phyloP scores from a whole-genome alignment of 1,140 invertebrate species.

The Nasonia vitripennis region DNA sequence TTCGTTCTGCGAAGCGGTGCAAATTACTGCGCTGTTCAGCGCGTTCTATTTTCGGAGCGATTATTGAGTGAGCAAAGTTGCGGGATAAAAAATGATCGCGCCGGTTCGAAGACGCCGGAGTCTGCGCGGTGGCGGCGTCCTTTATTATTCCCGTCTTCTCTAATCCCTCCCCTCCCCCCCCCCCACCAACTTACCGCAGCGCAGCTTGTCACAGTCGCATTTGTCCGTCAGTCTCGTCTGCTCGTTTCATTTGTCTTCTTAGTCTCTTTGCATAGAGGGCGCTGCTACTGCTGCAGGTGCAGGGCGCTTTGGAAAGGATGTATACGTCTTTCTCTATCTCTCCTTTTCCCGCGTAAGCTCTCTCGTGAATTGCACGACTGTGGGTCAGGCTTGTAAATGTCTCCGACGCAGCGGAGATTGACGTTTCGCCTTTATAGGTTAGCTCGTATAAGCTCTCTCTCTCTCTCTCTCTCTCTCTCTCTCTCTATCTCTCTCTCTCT shows the following conservation, averaged over 20 bases:
- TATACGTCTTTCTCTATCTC: background rate
- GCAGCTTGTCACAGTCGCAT: background rate
- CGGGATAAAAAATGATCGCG: too few species aligned
- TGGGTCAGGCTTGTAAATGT: background rate
- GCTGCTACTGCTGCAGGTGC: background rate
- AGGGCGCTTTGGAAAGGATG: background rate
- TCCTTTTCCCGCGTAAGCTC: background rate
- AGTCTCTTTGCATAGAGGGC: background rate
- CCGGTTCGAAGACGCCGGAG: too few species aligned
- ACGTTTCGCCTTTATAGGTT: conserved; percentile 12
- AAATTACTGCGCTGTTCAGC: too few species aligned
- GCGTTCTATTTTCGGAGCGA: too few species aligned
- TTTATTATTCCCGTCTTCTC: background rate
- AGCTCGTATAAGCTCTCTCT: background rate
- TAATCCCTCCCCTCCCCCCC: too few species aligned
- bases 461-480: background rate
- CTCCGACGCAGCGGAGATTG: conserved; percentile 2
- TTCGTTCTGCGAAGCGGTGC: background rate
- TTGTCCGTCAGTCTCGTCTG: background rate
- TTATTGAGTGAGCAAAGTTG: too few species aligned
- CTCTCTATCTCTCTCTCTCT: background rate
- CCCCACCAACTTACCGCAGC: too few species aligned
- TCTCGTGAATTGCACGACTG: background rate
- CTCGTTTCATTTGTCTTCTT: conserved; percentile 7
- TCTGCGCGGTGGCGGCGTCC: background rate